Conservation (phyloP, 1,140 invertebrate genomes). For the Paralvinella palmiformis region DNA sequence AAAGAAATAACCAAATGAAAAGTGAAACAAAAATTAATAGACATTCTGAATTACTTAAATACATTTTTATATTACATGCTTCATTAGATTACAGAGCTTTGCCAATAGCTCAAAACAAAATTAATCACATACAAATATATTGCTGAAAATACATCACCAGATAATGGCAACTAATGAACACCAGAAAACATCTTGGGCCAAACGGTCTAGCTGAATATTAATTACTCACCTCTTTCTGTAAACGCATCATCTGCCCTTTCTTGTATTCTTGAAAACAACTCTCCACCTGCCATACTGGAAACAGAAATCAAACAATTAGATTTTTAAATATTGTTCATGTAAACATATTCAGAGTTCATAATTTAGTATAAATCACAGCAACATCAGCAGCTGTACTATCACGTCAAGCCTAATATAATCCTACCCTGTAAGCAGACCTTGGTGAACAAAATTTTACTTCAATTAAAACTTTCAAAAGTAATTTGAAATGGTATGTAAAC, state of each 20-base stretch:
- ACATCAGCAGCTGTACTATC: not conserved
- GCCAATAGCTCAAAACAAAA: too few relatives aligned
- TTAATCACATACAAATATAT: too few relatives aligned
- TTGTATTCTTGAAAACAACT: conserved; percentile 94
- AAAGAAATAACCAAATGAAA: too few relatives aligned
- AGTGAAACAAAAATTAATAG: too few relatives aligned
- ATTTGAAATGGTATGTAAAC: not conserved
- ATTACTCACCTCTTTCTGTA: conserved; percentile 77
- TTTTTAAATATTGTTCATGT: not conserved
- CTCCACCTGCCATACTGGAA: conserved; percentile 90
- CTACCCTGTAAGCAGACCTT: not conserved
- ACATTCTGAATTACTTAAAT: too few relatives aligned
- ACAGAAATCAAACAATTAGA: not conserved
- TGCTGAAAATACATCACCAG: too few relatives aligned
- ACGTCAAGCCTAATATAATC: not conserved
- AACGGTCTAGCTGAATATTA: too few relatives aligned
- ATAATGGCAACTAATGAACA: too few relatives aligned
- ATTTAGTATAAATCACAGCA: not conserved
- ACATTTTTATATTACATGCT: too few relatives aligned
- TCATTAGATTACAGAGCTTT: too few relatives aligned
- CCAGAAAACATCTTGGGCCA: too few relatives aligned
- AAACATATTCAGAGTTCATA: not conserved
- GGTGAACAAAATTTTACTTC: not conserved
- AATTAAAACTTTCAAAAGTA: not conserved
- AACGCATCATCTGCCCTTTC: conserved; percentile 87